A percentile compares a stretch with the other conserved stretches of the same genome.
Conservation (phyloP, 2,797 vertebrate species). For the Fistularia commersonii region DNA sequence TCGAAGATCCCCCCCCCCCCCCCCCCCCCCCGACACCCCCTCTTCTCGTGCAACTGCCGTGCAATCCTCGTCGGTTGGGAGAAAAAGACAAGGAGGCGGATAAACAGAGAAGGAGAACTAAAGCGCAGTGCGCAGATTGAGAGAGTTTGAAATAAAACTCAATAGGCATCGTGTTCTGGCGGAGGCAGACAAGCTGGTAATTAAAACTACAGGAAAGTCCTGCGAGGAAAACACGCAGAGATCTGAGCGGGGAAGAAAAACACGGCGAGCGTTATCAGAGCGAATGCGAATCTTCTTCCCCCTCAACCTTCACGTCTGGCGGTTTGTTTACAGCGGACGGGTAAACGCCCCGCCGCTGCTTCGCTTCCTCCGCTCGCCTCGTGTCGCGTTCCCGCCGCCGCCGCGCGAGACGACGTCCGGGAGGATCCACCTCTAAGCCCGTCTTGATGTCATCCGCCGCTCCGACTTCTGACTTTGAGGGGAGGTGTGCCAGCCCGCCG, state of each 20-base stretch:
- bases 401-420: no score
- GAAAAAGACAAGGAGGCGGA: not conserved
- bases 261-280: constrained; percentile 28
- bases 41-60: constrained; percentile 50
- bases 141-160: constrained; percentile 29
- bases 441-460: constrained; percentile 17
- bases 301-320: constrained; percentile 27
- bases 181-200: constrained; percentile 37
- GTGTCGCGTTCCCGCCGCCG: no score
- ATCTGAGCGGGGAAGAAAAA: constrained; percentile 23
- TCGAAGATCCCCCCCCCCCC: no score
- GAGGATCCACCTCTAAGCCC: no score
- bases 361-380: constrained; percentile 1
- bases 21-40: no score
- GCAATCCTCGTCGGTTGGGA: constrained; percentile 40
- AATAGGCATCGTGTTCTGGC: constrained; percentile 29
- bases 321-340: constrained; percentile 20
- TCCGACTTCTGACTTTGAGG: constrained; percentile 27
- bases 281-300: constrained; percentile 23
- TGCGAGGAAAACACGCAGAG: constrained; percentile 23
- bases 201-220: constrained; percentile 51
- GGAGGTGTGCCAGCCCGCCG: constrained; percentile 24
- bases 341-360: constrained; percentile 10
- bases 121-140: constrained; percentile 23
- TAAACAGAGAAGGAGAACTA: constrained; percentile 3